Conservation (phyloP, 2,113 vertebrate species). For the Pelodiscus sinensis region DNA sequence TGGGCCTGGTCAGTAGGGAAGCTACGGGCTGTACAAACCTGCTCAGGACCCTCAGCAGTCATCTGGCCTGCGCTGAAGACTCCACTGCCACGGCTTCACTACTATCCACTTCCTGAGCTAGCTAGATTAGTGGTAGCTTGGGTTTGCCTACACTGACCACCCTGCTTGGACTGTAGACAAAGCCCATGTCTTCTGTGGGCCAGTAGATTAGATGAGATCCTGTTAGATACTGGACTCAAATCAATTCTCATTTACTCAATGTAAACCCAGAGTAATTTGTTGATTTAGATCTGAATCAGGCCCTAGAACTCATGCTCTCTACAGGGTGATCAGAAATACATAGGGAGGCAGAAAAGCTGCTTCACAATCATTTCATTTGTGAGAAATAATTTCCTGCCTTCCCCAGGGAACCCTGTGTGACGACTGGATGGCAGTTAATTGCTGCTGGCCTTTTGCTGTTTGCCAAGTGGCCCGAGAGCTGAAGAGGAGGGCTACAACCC, state of each 20-base stretch:
- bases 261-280: accelerated
- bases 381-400: background rate
- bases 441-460: slow-evolving; percentile 85
- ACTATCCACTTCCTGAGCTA: background rate
- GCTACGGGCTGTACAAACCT: background rate
- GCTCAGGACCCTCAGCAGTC: background rate
- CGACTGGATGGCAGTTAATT: slow-evolving; percentile 78
- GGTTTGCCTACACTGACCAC: no score
- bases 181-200: background rate
- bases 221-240: background rate
- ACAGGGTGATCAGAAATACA: accelerated
- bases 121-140: background rate
- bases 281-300: accelerated
- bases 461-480: slow-evolving; percentile 84
- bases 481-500: slow-evolving; percentile 75
- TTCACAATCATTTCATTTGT: accelerated
- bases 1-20: no score
- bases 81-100: background rate
- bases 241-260: background rate
- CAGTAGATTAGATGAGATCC: background rate
- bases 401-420: slow-evolving; percentile 80
- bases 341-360: background rate
- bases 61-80: background rate
- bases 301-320: accelerated
- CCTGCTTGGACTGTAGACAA: background rate